These are phyloP conservation scores for Hyles lineata DNA, from an alignment of 2,888 invertebrate genomes.

Conservation along the genomic window DNA sequence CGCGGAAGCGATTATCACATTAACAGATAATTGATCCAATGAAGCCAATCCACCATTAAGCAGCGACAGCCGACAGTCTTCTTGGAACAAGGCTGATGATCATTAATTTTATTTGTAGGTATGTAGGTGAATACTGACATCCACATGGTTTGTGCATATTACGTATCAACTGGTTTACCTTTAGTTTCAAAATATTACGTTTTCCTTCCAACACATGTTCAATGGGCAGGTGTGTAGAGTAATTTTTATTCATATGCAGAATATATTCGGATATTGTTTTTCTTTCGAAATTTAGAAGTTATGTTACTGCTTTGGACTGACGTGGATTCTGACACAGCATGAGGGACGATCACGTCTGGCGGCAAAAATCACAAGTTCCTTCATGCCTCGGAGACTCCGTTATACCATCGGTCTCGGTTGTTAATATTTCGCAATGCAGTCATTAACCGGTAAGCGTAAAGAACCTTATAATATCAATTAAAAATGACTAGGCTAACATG, in stretches of 20 bases:
- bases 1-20: conserved; percentile 22
- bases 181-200: background rate
- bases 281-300: too few relatives aligned
- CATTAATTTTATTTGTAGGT: background rate
- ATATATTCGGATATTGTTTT: too few relatives aligned
- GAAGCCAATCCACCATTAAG: background rate
- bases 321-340: too few relatives aligned
- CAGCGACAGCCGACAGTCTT: conserved; percentile 10
- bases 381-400: too few relatives aligned
- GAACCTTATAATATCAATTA: background rate
- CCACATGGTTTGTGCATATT: background rate
- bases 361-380: too few relatives aligned
- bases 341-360: too few relatives aligned
- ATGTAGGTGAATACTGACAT: background rate
- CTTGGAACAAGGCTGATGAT: background rate
- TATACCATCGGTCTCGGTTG: too few relatives aligned
- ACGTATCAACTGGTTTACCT: conserved; percentile 3
- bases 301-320: too few relatives aligned
- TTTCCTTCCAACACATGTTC: background rate
- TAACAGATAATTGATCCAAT: conserved; percentile 15
- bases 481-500: background rate
- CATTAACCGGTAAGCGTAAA: background rate
- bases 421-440: too few relatives aligned
- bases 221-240: background rate
- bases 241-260: background rate